Conservation (phyloP, 2,888 invertebrate genomes). For the Leptura quadrifasciata region DNA sequence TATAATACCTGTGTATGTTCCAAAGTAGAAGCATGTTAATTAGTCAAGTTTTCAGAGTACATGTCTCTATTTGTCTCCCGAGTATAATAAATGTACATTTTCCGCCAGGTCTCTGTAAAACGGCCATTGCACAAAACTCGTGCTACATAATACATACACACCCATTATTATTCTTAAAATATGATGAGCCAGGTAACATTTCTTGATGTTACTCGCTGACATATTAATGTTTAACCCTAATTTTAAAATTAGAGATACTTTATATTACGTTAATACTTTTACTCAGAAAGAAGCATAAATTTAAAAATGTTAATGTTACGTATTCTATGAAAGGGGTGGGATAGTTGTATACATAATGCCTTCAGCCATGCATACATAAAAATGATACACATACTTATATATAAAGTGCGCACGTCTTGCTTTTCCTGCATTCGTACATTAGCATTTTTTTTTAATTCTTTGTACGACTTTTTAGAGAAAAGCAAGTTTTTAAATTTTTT, state of each 20-base stretch:
- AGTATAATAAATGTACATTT: constrained; percentile 39
- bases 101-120: constrained; percentile 30
- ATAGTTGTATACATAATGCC: no score
- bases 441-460: no score
- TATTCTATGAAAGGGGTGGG: no score
- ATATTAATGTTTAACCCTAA: not conserved
- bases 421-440: no score
- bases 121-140: constrained; percentile 27
- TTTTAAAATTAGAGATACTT: not conserved
- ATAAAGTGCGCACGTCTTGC: no score
- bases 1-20: constrained; percentile 30
- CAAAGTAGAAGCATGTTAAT: constrained; percentile 39
- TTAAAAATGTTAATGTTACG: no score
- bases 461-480: no score
- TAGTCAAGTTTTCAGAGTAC: constrained; percentile 43
- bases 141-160: not conserved
- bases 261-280: not conserved
- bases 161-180: not conserved
- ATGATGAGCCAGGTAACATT: not conserved
- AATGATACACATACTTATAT: no score
- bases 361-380: no score
- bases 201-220: not conserved
- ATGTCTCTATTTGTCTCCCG: constrained; percentile 38
- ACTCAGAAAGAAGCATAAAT: not conserved
- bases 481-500: no score